phyloP scores from a whole-genome alignment of 1,140 invertebrate genomes.

The Drosophila nigrodunni region DNA sequence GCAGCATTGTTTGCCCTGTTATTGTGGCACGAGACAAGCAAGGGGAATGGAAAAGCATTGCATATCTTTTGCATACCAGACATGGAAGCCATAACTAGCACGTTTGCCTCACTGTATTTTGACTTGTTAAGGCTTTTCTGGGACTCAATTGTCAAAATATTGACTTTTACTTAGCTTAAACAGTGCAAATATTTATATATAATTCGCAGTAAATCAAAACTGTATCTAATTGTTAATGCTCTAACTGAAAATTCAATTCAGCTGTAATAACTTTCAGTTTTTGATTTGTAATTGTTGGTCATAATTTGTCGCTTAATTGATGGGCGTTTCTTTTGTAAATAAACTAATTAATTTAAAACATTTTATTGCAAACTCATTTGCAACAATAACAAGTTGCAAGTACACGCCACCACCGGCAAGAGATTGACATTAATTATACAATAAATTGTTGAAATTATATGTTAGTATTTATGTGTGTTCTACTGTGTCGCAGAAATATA shows the following conservation, averaged over 20 bases:
- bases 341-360: slow-evolving; percentile 63
- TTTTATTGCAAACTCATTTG: slow-evolving; percentile 44
- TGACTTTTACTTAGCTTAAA: background rate
- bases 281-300: background rate
- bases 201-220: background rate
- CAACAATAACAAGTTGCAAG: slow-evolving; percentile 39
- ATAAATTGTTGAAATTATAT: slow-evolving; percentile 65
- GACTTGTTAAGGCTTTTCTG: slow-evolving; percentile 3
- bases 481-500: slow-evolving; percentile 24
- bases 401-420: slow-evolving; percentile 1
- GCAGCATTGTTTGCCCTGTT: slow-evolving; percentile 35
- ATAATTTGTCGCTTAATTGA: slow-evolving; percentile 15
- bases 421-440: slow-evolving; percentile 75
- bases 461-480: background rate
- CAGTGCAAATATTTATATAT: background rate
- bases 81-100: slow-evolving; percentile 22
- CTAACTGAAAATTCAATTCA: too few species aligned
- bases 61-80: slow-evolving; percentile 38
- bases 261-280: background rate
- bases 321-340: slow-evolving; percentile 35
- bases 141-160: background rate
- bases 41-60: slow-evolving; percentile 8
- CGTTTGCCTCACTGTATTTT: slow-evolving; percentile 14
- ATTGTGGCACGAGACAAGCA: background rate
- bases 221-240: too few species aligned